phyloP scores from a whole-genome alignment of 2,797 vertebrate genomes.

The Cyclopterus lumpus region DNA sequence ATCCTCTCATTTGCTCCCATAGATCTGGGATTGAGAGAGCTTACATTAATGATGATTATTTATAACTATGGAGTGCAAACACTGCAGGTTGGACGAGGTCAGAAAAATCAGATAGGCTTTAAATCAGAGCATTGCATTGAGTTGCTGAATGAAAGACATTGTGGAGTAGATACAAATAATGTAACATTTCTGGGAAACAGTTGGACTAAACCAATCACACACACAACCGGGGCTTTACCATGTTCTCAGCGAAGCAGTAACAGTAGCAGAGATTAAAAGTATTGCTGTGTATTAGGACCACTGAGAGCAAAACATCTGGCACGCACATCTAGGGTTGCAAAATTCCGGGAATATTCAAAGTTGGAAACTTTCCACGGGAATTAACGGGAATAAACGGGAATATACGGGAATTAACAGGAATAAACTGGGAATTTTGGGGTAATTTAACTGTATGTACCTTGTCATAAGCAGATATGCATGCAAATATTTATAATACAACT shows the following conservation, averaged over 20 bases:
- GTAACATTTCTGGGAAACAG: slow-evolving; percentile 45
- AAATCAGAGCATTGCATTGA: slow-evolving; percentile 22
- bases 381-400: no score
- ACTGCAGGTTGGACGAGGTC: slow-evolving; percentile 13
- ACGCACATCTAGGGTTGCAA: no score
- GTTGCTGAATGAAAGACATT: slow-evolving; percentile 14
- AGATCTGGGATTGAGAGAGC: slow-evolving; percentile 57
- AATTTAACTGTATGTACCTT: no score
- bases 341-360: no score
- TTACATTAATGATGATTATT: slow-evolving; percentile 68
- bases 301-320: slow-evolving; percentile 74
- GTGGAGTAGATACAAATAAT: slow-evolving; percentile 34
- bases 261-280: slow-evolving; percentile 64
- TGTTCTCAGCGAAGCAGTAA: slow-evolving; percentile 37
- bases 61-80: slow-evolving; percentile 47
- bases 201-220: slow-evolving; percentile 35
- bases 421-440: no score
- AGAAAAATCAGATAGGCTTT: slow-evolving; percentile 21
- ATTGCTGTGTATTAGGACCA: slow-evolving; percentile 50
- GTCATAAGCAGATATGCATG: no score
- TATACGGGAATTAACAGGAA: no score
- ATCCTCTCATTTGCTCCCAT: slow-evolving; percentile 62
- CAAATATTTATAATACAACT: no score
- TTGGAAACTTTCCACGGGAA: no score
- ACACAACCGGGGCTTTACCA: slow-evolving; percentile 30